Evolutionary conservation across 2,797 vertebrate genomes (phyloP).

Genomic region (Enteromius unitaeniatus): DNA sequence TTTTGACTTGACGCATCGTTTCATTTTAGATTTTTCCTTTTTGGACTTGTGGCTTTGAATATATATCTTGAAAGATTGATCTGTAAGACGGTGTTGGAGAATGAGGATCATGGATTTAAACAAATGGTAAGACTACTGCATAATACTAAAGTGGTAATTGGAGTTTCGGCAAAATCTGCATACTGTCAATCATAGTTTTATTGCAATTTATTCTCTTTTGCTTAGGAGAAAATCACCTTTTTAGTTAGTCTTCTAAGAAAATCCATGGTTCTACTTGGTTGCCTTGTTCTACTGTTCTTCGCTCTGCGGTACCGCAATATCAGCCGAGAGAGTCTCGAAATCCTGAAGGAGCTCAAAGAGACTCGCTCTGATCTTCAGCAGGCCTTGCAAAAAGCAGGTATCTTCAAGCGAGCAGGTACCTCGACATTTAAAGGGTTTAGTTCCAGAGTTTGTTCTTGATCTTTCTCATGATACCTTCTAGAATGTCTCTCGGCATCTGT

Average conservation of each 20-base stretch:
- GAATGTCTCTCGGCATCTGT: slow-evolving; percentile 60
- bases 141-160: not conserved
- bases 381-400: slow-evolving; percentile 75
- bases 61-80: slow-evolving; percentile 80
- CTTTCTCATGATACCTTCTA: slow-evolving; percentile 42
- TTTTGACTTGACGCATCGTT: not conserved
- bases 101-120: slow-evolving; percentile 69
- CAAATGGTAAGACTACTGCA: slow-evolving; percentile 73
- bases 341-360: slow-evolving; percentile 77
- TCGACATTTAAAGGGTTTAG: slow-evolving; percentile 11
- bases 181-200: not conserved
- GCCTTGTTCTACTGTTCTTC: slow-evolving; percentile 63
- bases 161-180: not conserved
- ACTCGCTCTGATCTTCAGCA: slow-evolving; percentile 75
- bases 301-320: slow-evolving; percentile 71
- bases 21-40: slow-evolving; percentile 74
- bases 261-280: slow-evolving; percentile 57
- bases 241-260: slow-evolving; percentile 66
- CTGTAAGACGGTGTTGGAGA: slow-evolving; percentile 71
- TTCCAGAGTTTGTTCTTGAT: slow-evolving; percentile 17
- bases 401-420: not conserved
- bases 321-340: slow-evolving; percentile 75
- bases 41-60: slow-evolving; percentile 78
- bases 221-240: slow-evolving; percentile 66
- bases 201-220: not conserved